Base-by-base conservation (phyloP, 64 coral and sea anemone species). In the Catalaphyllia jardinei region DNA sequence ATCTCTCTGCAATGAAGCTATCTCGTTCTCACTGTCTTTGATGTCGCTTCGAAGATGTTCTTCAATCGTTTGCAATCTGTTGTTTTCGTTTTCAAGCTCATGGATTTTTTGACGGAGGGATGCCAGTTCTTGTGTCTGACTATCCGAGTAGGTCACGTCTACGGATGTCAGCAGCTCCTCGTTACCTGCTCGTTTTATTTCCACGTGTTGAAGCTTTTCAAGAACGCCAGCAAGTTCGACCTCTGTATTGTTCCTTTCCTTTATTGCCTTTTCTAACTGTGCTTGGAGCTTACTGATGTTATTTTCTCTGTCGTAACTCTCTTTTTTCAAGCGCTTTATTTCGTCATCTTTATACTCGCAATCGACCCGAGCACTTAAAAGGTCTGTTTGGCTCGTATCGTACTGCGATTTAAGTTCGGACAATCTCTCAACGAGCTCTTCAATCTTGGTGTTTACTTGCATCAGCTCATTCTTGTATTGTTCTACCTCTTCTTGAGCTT, bases 171-270 rank as follows among this genome's bases (percentile, higher is more conserved):
- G 42, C 27, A 83, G 90, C 12, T 90, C 55, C 7, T 90, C 91
- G 10, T 73, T 31, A 9, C 63, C 78, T 15, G 86, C 19, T 10
- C 79, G 73, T 46, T 76, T 86, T 24, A 77, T 87, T 46, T 96
- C 88, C 79, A 93, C 72, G 59, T 75, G 72, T 38, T 76, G 67
- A 46, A 93, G 80, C 59, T 93, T 79, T 39, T 96, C 95, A 55
- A 93, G 87, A 18, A 96, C 49, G 52, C 95, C 91, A 72, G 88
- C 88, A 1, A 96, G 52, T 80, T 96, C 60, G 76, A 96, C 63
- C 4, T 90, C 95, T 8, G 89, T 31, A 39, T 96, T 89, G 60
- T 93, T 86, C 20, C 91, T 86, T 15, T 96, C 91, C 57, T 69
- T 89, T 5, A 83, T 93, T 10, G 88, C 87, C 57, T 78, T 92